phyloP scores from a whole-genome alignment of 2,113 vertebrate genomes.

The Strigops habroptila region DNA sequence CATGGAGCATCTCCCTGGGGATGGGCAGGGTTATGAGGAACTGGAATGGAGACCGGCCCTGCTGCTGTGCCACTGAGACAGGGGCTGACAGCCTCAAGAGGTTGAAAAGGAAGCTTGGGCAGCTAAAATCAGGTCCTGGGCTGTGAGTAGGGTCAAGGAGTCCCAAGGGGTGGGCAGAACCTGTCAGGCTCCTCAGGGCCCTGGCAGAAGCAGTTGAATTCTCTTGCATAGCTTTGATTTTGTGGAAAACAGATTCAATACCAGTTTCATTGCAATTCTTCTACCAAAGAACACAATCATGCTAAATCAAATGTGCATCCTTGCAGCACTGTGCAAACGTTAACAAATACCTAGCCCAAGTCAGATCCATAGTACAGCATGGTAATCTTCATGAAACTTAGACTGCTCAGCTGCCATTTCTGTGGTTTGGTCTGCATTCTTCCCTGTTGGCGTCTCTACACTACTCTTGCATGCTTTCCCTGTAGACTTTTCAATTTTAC shows the following conservation, averaged over 20 bases:
- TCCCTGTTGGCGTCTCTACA: not conserved
- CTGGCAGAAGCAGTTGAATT: not conserved
- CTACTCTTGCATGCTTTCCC: not conserved
- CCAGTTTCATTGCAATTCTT: not conserved
- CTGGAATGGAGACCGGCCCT: not conserved
- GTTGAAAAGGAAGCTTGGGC: not conserved
- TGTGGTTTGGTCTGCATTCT: not conserved
- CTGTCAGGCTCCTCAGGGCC: no score
- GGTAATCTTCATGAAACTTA: not conserved
- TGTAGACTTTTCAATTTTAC: not conserved
- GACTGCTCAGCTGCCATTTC: not conserved
- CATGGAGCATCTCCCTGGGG: no score
- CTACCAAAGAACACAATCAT: not conserved
- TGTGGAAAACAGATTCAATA: not conserved
- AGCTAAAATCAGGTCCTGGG: not conserved
- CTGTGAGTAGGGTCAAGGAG: not conserved
- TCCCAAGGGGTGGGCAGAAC: rapidly evolving
- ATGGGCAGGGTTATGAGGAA: not conserved
- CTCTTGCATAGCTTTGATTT: not conserved
- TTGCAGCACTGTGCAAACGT: not conserved
- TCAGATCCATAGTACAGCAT: not conserved
- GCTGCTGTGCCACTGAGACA: no score
- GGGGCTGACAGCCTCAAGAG: not conserved
- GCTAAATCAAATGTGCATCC: not conserved
- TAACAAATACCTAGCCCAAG: not conserved